Evolutionary conservation across 1,140 invertebrate species (phyloP).

Genomic region (Platyscapa corneri): DNA sequence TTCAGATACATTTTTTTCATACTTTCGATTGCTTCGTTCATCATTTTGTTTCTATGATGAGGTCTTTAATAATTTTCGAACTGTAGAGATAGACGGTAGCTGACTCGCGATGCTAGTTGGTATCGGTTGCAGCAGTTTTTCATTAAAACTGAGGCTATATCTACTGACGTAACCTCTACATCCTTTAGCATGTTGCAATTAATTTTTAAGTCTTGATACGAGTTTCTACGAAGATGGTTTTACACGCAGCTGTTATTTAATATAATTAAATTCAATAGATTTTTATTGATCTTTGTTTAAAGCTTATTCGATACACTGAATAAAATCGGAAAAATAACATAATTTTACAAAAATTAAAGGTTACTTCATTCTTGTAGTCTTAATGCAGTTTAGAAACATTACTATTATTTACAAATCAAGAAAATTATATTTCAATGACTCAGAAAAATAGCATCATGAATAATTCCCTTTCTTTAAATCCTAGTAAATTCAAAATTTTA

Average conservation of each 20-base stretch:
- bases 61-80: background rate
- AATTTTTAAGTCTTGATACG: background rate
- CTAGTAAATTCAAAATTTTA: background rate
- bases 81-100: background rate
- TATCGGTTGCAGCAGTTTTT: slow-evolving; percentile 41
- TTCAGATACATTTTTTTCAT: background rate
- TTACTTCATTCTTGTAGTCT: background rate
- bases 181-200: background rate
- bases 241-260: background rate
- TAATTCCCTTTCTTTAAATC: background rate
- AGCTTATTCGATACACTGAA: too few relatives aligned
- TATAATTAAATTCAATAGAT: background rate
- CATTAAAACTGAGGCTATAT: background rate
- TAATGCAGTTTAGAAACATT: too few relatives aligned
- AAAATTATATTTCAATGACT: too few relatives aligned
- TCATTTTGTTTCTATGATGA: slow-evolving; percentile 4
- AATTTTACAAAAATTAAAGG: background rate
- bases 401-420: too few relatives aligned
- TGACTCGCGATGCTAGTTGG: slow-evolving; percentile 9
- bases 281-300: background rate
- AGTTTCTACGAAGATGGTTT: background rate
- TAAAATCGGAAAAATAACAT: background rate
- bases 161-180: slow-evolving; percentile 10
- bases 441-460: background rate
- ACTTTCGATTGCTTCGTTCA: background rate